Base-by-base conservation (phyloP, 2,888 invertebrate species). In the Pseudococcus longispinus region DNA sequence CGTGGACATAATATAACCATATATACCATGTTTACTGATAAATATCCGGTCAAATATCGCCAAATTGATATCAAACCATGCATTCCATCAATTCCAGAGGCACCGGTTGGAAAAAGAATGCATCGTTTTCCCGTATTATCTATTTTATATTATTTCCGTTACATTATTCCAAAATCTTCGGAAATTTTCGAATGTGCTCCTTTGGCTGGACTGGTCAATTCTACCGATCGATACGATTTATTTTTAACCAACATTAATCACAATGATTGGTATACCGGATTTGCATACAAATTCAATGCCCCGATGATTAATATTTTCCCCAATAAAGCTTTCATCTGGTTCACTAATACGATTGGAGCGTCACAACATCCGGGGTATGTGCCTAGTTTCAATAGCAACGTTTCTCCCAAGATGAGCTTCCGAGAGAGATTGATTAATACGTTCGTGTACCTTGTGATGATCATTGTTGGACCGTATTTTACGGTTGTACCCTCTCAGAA, bases 301-400 rank as follows among this genome's bases (percentile, higher is more conserved):
- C 84, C 84, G 5, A 60, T 65, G 60, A 84, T 84, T 23, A 60
- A 13, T 23, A 18, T 70, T n/a, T 65, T 65, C 23, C 84, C 84
- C 1, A 65, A 65, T 84, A 29, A 18, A 18, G 20, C 51, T 9
- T 37, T 88, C 3, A 88, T 89, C 0, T 89, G 89, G 89, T 86
- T 88, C 9, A 46, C 60, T 6, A 87, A 88, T 18, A 80, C 88
- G 2, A 82, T 89, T 2, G 89, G 89, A 0, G 88, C 88, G 42
- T 88, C 89, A 1, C 88, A 88, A 5, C 87, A 89, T 23, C 88
- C 88, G 0, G 85, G 88, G 5, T 37, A 42, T 42, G 55, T 32
- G 44, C 42, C 32, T 3, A 8, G 18, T 23, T 37, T 65, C 9
- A 37, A 15, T 29, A 60, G 44, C 18, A 55, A 42, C 8, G 32